Evolutionary conservation across 2,797 vertebrate genomes (phyloP).

Genomic region (Sphenodon punctatus): DNA sequence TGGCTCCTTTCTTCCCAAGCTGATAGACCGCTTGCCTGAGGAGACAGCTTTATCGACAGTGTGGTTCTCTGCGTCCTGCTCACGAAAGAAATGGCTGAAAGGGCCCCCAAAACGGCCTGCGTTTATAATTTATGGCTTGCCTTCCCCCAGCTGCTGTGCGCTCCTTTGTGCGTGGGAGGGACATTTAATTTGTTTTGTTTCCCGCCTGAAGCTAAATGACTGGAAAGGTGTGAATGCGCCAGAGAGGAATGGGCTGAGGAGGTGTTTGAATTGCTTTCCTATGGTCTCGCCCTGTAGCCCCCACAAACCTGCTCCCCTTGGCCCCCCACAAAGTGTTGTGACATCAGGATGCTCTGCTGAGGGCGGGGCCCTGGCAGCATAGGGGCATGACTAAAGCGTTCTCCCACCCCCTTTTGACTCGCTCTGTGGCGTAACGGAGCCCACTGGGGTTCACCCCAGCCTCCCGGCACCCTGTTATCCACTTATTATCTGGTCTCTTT

Average conservation of each 20-base stretch:
- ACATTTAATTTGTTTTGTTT: neutral
- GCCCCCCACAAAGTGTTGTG: too few relatives aligned
- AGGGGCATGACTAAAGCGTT: neutral
- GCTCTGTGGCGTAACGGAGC: too few relatives aligned
- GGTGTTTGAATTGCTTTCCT: constrained; percentile 4
- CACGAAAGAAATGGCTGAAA: too few relatives aligned
- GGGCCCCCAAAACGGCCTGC: too few relatives aligned
- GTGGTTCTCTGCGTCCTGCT: too few relatives aligned
- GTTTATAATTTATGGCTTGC: neutral
- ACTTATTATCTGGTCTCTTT: too few relatives aligned
- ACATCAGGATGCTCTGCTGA: neutral
- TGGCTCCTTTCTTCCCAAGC: too few relatives aligned
- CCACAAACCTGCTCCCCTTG: constrained; percentile 2
- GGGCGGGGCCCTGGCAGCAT: neutral
- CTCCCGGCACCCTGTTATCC: too few relatives aligned
- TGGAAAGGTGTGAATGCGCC: neutral
- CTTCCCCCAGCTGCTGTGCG: neutral
- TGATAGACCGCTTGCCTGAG: too few relatives aligned
- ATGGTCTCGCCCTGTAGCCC: neutral
- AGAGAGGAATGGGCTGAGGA: neutral
- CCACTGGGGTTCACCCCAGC: too few relatives aligned
- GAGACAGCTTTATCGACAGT: too few relatives aligned
- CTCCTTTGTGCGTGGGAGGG: neutral
- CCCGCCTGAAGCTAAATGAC: constrained; percentile 20
- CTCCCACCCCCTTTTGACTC: neutral